Base-by-base conservation (phyloP, 2,797 vertebrate genomes). In the Hafferia zeledoni region DNA sequence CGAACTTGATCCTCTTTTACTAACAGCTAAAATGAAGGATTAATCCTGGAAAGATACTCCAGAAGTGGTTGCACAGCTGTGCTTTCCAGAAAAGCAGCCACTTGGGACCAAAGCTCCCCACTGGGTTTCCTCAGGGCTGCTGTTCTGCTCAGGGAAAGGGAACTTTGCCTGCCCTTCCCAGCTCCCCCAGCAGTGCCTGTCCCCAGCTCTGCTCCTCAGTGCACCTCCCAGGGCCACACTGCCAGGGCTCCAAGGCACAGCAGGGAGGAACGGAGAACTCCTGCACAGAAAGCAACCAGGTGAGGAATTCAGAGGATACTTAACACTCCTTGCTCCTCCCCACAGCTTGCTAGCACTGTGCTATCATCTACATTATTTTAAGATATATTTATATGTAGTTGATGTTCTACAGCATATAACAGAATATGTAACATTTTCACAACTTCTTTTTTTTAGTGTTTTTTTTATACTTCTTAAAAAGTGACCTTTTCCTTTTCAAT, bases 1-100 rank as follows among this genome's bases (percentile, higher is more conserved):
- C 41, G 64, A 84, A 71, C 22, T 74, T 91, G 49, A 91, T 83
- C 35, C 41, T 52, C 47, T 75, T 94, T 63, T 85, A 35, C 8
- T 64, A 55, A 50, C 30, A 78, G 43, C 55, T 81, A 75, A 87
- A 85, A 74, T 50, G 37, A 85, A 74, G 23, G 39, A 79, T 47
- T 82, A 84, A 72, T 82, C 75, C 70, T 56, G 76, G 46, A 64
- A 81, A 57, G 25, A 59, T 46, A 70, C 49, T 65, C 25, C 44
- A 20, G 23, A 89, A 75, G 49, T 56, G 2, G 2, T 9, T 46
- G 28, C 44, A 74, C 23, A 80, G 78, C 35, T 82, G 33, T 55
- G 28, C 60, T 74, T 76, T 70, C 49, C 56, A 89, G 82, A 41
- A 82, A 57, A 87, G 19, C 8, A 49, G 31, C 52, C 53, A 89